Conservation (phyloP, 2,113 vertebrate genomes). For the Aramus guarauna region DNA sequence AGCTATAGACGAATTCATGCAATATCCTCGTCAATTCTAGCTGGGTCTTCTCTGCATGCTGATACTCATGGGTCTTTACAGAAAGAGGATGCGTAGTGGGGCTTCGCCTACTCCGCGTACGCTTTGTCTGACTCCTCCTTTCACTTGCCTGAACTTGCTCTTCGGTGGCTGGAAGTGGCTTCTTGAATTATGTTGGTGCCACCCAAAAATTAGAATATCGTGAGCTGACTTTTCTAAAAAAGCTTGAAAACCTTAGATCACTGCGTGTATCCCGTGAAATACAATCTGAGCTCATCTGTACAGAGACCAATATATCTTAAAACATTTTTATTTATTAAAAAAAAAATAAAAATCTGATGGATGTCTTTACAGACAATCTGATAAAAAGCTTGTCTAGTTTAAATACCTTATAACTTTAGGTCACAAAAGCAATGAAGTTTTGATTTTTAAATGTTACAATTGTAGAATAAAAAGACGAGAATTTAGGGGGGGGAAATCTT, state of each 20-base stretch:
- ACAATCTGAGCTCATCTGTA: too few relatives aligned
- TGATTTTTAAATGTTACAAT: background rate
- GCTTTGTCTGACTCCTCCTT: background rate
- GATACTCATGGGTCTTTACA: background rate
- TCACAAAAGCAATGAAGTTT: background rate
- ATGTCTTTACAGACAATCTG: background rate
- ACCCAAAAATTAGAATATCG: background rate
- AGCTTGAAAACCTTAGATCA: background rate
- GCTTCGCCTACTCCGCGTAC: fast-evolving
- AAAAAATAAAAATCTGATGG: too few relatives aligned
- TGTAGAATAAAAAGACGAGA: background rate
- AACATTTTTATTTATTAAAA: background rate
- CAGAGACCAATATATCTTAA: background rate
- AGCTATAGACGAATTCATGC: background rate
- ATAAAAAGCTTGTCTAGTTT: background rate
- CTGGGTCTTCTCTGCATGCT: background rate
- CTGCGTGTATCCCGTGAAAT: background rate
- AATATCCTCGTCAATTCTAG: background rate
- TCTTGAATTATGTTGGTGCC: background rate
- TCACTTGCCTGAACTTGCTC: background rate
- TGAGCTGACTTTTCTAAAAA: background rate
- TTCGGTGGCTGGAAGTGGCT: background rate
- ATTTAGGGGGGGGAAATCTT: background rate
- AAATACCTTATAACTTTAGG: background rate
- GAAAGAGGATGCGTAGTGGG: background rate